Evolutionary conservation across 1,140 invertebrate genomes (phyloP).

Genomic region (Drosophila micromelanica): DNA sequence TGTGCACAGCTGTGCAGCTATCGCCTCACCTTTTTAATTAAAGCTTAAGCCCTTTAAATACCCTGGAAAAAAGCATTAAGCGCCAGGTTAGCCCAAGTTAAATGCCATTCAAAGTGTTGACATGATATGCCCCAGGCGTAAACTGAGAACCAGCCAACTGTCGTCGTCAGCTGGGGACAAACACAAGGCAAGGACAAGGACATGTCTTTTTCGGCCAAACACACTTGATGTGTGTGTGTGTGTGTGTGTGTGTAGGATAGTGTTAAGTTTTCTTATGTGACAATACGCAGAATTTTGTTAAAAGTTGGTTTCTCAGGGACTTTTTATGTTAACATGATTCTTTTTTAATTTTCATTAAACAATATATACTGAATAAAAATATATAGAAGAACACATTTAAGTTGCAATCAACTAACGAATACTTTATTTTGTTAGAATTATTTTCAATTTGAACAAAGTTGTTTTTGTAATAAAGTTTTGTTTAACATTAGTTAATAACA

Average conservation of each 20-base stretch:
- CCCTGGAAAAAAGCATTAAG: conserved; percentile 38
- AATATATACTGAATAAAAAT: too few relatives aligned
- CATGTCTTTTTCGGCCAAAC: not conserved
- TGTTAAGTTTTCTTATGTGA: conserved; percentile 1
- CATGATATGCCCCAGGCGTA: conserved; percentile 65
- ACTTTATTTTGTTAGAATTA: too few relatives aligned
- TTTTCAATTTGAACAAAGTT: too few relatives aligned
- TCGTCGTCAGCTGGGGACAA: conserved; percentile 23
- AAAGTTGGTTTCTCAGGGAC: not conserved
- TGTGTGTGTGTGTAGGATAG: conserved; percentile 7
- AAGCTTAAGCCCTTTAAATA: conserved; percentile 80
- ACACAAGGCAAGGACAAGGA: not conserved
- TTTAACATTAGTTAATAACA: too few relatives aligned
- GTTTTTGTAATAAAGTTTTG: too few relatives aligned
- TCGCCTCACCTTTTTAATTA: conserved; percentile 68
- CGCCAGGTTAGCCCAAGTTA: conserved; percentile 73
- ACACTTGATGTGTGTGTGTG: too few relatives aligned
- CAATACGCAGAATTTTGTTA: not conserved
- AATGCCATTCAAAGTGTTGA: conserved; percentile 73
- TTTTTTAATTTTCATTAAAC: too few relatives aligned
- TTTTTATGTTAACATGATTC: not conserved
- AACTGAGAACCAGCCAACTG: conserved; percentile 45
- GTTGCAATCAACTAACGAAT: too few relatives aligned
- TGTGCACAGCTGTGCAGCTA: conserved; percentile 47
- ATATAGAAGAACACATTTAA: too few relatives aligned